Base-by-base conservation (phyloP, 1,140 invertebrate species). In the Drosophila gunungcola region DNA sequence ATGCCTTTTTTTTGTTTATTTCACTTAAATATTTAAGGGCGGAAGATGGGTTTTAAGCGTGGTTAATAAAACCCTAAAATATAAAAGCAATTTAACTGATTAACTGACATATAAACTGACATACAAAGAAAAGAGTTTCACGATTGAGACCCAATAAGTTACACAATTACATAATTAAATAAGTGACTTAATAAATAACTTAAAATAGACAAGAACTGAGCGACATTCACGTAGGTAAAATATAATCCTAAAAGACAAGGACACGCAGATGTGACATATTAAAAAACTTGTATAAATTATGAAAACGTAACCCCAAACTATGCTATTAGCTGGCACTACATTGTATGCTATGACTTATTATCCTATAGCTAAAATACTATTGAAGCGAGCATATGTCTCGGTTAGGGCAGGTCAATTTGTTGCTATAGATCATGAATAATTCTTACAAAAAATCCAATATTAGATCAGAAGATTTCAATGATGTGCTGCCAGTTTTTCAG, bases 291-390 rank as follows among this genome's bases (percentile, higher is more conserved):
- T 51, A 42, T 34, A 51, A 36, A 51, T 64, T 32, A 63, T 34
- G 3, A 41, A 64, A 51, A 52, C 12, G 39, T 32, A 67, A 43
- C 36, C 36, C 36, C 39, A 70, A n/a, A 36, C 64, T 70, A 56
- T 16, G 34, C 58, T 62, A n/a, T n/a, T n/a, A 36, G 29, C 38
- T 54, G 39, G 16, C 60, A 43, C 60, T 63, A 63, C 39, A 29
- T 36, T 34, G 49, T 63, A 69, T 67, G 63, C 57, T 61, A 70
- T 70, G 65, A 70, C 67, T 70, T 70, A 70, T 42, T 43, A 57
- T 57, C 65, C 67, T 70, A 70, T 12, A 41, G 36, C 67, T 70
- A 70, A 70, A 70, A 70, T 70, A 70, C 67, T 70, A 70, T 70
- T 32, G 51, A 70, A 70, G 67, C 67, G 67, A 68, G 43, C 67